Base-by-base conservation (phyloP, 2,113 vertebrate species). In the Beaufortia kweichowensis region DNA sequence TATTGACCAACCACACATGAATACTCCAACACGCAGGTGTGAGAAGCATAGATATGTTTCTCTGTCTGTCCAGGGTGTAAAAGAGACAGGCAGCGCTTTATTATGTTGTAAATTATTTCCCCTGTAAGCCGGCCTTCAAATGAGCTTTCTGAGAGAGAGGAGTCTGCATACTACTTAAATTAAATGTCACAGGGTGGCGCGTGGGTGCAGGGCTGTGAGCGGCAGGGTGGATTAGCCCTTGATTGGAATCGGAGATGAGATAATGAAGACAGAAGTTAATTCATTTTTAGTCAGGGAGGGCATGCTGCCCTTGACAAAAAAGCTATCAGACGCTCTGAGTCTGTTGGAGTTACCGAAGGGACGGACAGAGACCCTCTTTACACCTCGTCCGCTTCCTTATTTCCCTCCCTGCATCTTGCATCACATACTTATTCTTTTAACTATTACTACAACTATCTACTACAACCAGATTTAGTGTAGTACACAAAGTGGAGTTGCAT, bases 161-260 rank as follows among this genome's bases (percentile, higher is more conserved):
- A 69, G 19, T 63, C 72, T 46, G 60, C 80, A 55, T 26, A 29
- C 53, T 61, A 79, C 85, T 82, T 83, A 89, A 92, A 92, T 92
- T 88, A 92, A 92, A 93, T 92, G 90, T 91, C 91, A 88, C 53
- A 86, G 77, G 61, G 85, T 80, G 84, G 84, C 82, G 82, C 86
- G 86, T 84, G 87, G 84, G 85, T 82, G 72, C 79, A 76, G 60
- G 78, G 86, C 78, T 81, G 67, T 11, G 79, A 76, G 79, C 41
- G 80, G 82, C 74, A 80, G 85, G 85, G 85, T 86, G 87, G 90
- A 92, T 92, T 91, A 91, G 85, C 85, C 85, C 85, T 84, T 89
- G 90, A 92, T 92, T 90, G 82, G 84, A 88, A 91, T 91, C 70
- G 14, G 87, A 91, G 90, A 91, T 88, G 86, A 90, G 89, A 93